Evolutionary conservation across 2,113 vertebrate species (phyloP), one percentile per base, ranked within the genome.

Genomic region (Hemibagrus wyckioides): DNA sequence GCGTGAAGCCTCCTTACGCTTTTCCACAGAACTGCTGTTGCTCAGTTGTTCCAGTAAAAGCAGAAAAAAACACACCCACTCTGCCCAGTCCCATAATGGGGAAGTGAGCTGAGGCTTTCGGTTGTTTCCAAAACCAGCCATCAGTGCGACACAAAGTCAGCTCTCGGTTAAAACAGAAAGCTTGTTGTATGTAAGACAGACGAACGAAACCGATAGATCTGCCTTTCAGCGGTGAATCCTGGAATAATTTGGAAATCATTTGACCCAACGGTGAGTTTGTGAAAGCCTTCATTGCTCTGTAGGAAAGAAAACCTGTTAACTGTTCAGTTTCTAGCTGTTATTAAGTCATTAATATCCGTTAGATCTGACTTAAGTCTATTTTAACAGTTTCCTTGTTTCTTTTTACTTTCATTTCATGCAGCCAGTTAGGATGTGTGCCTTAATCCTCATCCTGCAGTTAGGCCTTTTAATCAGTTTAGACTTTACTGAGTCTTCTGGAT

Each of bases 11-110:
- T 50, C 21, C 8, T 44, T 52, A 33, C 52, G 48, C 39, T 30
- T 82, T 86, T 87, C 86, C 86, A 76, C 67, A 61, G 86, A 87
- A 87, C 8, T 23, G n/a, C 52, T n/a, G 23, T 54, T 17, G 54
- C 54, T 79, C 50, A 56, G 10, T 71, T 13, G 52, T 87, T 87
- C 86, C 86, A 82, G 86, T 50, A 36, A 79, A 63, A 21, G 15
- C 71, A 48, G 23, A 36, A 44, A n/a, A n/a, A 50, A 14, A 33
- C 36, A 69, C 86, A 54, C 86, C 80, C 80, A 59, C 30, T 30
- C 50, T 54, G 33, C 30, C 25, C 30, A 81, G 48, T 86, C 50
- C 79, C 15, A 0, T 19, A 21, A 87, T 36, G 50, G 67, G 67
- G 80, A 87, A 87, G 86, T 87, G 56, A 73, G 36, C 7, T 5